Evolutionary conservation across 2,888 invertebrate genomes (phyloP).

Genomic region (Plebejus argus): DNA sequence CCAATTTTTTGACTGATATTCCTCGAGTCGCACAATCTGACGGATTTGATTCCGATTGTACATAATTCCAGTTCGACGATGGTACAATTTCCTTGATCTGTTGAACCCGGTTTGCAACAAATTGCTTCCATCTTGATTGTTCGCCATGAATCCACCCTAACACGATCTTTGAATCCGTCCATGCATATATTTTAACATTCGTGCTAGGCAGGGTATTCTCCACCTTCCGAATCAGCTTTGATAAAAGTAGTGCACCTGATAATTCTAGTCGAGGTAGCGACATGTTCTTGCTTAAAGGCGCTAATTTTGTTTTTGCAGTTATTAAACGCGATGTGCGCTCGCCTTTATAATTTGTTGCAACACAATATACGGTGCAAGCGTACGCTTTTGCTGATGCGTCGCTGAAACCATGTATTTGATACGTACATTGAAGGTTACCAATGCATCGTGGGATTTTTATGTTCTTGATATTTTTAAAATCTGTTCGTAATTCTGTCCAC

Average conservation of each 20-base stretch:
- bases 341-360: slow-evolving; percentile 34
- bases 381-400: slow-evolving; percentile 40
- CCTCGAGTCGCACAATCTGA: slow-evolving; percentile 36
- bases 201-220: not conserved
- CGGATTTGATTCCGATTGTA: slow-evolving; percentile 30
- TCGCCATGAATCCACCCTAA: slow-evolving; percentile 35
- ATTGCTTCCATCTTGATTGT: slow-evolving; percentile 33
- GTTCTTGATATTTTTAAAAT: not conserved
- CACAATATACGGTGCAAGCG: slow-evolving; percentile 37
- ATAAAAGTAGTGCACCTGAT: slow-evolving; percentile 3
- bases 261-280: slow-evolving; percentile 35
- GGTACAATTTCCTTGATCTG: slow-evolving; percentile 30
- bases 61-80: slow-evolving; percentile 30
- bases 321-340: slow-evolving; percentile 35
- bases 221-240: not conserved
- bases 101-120: slow-evolving; percentile 34
- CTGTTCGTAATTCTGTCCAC: not conserved
- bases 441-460: slow-evolving; percentile 12
- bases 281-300: slow-evolving; percentile 34
- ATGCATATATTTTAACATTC: not conserved
- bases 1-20: slow-evolving; percentile 20
- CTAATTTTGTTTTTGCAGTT: slow-evolving; percentile 36
- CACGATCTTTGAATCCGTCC: slow-evolving; percentile 33
- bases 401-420: slow-evolving; percentile 38
- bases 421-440: not conserved